These are phyloP conservation scores for Ammospiza nelsoni DNA, from an alignment of 2,113 vertebrate genomes.

Conservation along the genomic window DNA sequence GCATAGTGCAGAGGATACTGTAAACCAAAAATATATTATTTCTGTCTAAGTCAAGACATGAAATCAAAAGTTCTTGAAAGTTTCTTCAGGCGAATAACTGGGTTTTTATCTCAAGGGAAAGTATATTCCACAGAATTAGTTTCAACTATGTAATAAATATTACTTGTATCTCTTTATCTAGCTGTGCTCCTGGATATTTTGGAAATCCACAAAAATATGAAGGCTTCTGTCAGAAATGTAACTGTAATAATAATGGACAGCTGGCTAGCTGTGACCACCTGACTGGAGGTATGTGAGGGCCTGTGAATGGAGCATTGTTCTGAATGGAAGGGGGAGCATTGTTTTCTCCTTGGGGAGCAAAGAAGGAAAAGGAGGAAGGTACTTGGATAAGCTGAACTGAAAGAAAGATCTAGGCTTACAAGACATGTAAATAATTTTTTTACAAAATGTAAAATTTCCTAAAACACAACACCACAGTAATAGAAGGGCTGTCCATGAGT, in stretches of 20 bases:
- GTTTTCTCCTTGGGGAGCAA: neutral
- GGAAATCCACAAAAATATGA: slow-evolving; percentile 84
- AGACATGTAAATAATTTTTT: neutral
- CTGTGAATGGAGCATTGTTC: neutral
- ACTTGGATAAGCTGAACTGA: neutral
- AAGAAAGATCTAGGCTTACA: neutral
- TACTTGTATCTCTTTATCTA: slow-evolving; percentile 49
- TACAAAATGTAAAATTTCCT: neutral
- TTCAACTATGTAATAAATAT: neutral
- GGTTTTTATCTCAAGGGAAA: neutral
- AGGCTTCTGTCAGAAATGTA: slow-evolving; percentile 84
- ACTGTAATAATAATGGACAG: slow-evolving; percentile 84
- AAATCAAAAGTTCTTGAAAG: slow-evolving; percentile 1
- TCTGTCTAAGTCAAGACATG: neutral
- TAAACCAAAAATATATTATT: neutral
- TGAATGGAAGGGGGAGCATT: neutral
- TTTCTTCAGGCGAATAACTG: neutral
- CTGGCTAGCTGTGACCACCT: slow-evolving; percentile 79
- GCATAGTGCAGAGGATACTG: neutral
- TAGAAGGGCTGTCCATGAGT: neutral
- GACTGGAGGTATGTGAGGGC: slow-evolving; percentile 84
- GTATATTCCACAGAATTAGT: neutral
- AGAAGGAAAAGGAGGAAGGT: neutral
- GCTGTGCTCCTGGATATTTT: slow-evolving; percentile 93
- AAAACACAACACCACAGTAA: neutral